phyloP scores from a whole-genome alignment of 2,797 vertebrate species.

The Silurus aristotelis region DNA sequence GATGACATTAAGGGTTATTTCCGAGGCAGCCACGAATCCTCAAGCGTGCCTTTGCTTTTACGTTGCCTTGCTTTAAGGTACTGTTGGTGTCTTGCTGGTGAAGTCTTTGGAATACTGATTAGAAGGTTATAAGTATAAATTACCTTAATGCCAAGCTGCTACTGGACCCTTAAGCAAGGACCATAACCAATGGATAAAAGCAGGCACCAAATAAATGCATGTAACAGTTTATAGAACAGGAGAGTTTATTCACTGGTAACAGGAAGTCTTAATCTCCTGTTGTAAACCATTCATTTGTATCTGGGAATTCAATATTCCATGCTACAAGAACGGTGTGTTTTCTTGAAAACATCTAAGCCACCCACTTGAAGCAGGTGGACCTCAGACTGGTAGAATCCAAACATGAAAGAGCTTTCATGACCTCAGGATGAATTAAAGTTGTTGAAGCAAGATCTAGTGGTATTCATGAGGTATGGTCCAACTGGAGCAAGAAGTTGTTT shows the following conservation, averaged over 20 bases:
- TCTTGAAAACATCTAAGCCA: too few relatives aligned
- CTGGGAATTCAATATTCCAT: too few relatives aligned
- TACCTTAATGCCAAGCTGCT: not conserved
- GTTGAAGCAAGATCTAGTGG: too few relatives aligned
- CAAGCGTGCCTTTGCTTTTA: not conserved
- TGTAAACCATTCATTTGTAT: not conserved
- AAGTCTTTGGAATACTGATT: not conserved
- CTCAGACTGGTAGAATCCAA: not conserved
- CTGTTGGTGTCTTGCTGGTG: not conserved
- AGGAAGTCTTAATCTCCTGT: too few relatives aligned
- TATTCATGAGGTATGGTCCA: too few relatives aligned
- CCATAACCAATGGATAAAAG: not conserved
- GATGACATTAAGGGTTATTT: not conserved
- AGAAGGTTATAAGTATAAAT: slow-evolving; percentile 5
- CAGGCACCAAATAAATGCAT: not conserved
- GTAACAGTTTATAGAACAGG: not conserved
- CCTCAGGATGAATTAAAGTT: too few relatives aligned
- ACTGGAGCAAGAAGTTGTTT: not conserved
- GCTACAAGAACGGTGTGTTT: too few relatives aligned
- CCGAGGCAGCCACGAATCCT: not conserved
- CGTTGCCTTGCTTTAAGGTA: not conserved
- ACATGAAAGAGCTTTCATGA: not conserved
- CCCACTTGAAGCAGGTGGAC: not conserved
- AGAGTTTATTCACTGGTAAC: not conserved
- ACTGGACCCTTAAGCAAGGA: not conserved